Conservation (phyloP, 2,888 invertebrate genomes). For the Pimpla rufipes region DNA sequence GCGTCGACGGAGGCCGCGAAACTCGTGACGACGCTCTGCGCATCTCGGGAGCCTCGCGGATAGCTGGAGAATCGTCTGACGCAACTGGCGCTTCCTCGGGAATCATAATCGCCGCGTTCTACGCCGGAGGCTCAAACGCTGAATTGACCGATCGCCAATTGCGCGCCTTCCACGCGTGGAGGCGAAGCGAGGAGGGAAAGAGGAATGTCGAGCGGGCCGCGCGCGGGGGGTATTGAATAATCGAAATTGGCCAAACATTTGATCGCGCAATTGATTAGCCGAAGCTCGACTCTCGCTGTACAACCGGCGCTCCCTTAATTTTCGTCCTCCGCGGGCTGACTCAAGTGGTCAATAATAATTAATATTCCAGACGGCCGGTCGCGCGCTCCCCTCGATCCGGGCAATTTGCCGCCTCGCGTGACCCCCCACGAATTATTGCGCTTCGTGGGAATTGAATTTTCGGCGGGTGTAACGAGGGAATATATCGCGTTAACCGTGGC, state of each 20-base stretch:
- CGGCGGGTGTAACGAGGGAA: background rate
- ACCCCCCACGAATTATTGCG: conserved; percentile 16
- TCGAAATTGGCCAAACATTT: conserved; percentile 43
- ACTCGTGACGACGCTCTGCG: background rate
- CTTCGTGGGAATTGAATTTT: conserved; percentile 16
- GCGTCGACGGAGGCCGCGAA: background rate
- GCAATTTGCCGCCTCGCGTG: conserved; percentile 8
- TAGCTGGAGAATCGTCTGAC: conserved; percentile 37
- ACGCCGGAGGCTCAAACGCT: background rate
- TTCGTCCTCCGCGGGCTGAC: background rate
- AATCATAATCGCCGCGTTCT: conserved; percentile 31
- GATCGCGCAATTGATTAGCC: conserved; percentile 28
- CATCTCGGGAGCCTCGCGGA: no score
- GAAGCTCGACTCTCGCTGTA: background rate
- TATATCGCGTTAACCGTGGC: no score
- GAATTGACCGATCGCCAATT: conserved; percentile 39
- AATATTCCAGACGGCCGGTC: conserved; percentile 67
- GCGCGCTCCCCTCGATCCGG: background rate
- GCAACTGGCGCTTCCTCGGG: conserved; percentile 25
- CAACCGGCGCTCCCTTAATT: conserved; percentile 5
- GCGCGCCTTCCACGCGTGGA: background rate
- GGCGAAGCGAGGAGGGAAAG: background rate
- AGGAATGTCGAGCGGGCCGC: background rate
- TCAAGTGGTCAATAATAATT: conserved; percentile 72
- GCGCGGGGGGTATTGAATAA: conserved; percentile 23